Conservation (phyloP, 2,797 vertebrate genomes). For the Pseudocheirus occidentalis region DNA sequence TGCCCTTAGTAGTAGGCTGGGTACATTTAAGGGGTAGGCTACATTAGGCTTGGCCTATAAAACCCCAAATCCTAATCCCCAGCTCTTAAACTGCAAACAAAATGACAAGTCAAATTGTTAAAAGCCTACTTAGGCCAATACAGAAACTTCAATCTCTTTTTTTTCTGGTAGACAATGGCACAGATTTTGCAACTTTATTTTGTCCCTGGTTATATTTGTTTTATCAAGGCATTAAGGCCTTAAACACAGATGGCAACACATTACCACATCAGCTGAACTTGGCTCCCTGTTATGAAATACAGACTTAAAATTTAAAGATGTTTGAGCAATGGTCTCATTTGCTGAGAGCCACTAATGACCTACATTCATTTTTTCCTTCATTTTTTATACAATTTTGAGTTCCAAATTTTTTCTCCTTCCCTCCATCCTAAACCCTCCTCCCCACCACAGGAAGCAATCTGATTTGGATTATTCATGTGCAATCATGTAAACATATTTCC, state of each 20-base stretch:
- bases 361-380: background rate
- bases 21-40: background rate
- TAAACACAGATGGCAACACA: background rate
- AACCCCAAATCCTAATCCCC: conserved; percentile 1
- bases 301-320: background rate
- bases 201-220: conserved; percentile 14
- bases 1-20: conserved; percentile 7
- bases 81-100: background rate
- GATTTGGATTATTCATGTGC: background rate
- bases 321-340: background rate
- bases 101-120: conserved; percentile 1
- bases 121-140: background rate
- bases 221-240: background rate
- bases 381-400: background rate
- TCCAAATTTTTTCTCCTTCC: background rate
- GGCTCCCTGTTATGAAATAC: background rate
- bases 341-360: background rate
- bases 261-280: background rate
- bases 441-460: background rate
- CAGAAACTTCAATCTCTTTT: conserved; percentile 34
- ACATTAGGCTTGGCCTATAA: conserved; percentile 17
- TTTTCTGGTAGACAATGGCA: conserved; percentile 29
- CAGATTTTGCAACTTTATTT: conserved; percentile 29
- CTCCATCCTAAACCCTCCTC: background rate
- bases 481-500: background rate